Conservation (phyloP, 1,140 invertebrate species). For the Magallana angulata region DNA sequence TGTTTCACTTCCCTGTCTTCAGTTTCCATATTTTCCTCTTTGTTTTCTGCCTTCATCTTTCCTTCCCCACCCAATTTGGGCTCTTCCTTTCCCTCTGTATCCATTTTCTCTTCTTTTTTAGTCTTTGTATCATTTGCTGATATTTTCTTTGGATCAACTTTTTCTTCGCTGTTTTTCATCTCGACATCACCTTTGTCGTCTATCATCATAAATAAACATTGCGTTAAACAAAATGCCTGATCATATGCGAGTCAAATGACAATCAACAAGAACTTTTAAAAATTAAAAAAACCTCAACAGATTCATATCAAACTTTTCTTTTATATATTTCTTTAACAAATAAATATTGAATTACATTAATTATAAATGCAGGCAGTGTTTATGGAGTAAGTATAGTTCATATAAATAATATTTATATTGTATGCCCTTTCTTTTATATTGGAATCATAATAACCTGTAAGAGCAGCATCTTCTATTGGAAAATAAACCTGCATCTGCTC, state of each 20-base stretch:
- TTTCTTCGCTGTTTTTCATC: neutral
- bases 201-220: neutral
- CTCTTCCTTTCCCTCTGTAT: neutral
- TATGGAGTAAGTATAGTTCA: no score
- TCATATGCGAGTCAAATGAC: no score
- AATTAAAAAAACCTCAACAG: no score
- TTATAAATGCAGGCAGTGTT: no score
- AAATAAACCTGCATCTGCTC: constrained; percentile 87
- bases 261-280: no score
- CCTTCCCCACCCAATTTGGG: neutral
- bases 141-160: neutral
- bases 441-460: no score
- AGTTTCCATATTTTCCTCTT: constrained; percentile 17
- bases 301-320: no score
- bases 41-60: neutral
- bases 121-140: neutral
- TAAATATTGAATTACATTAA: no score
- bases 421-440: no score
- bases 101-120: neutral
- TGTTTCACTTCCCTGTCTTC: neutral
- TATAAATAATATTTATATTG: no score
- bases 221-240: no score
- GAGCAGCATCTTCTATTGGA: constrained; percentile 73
- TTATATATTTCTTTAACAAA: no score
- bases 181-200: constrained; percentile 10